Conservation (phyloP, 2,888 invertebrate genomes). For the Drosophila limbata region DNA sequence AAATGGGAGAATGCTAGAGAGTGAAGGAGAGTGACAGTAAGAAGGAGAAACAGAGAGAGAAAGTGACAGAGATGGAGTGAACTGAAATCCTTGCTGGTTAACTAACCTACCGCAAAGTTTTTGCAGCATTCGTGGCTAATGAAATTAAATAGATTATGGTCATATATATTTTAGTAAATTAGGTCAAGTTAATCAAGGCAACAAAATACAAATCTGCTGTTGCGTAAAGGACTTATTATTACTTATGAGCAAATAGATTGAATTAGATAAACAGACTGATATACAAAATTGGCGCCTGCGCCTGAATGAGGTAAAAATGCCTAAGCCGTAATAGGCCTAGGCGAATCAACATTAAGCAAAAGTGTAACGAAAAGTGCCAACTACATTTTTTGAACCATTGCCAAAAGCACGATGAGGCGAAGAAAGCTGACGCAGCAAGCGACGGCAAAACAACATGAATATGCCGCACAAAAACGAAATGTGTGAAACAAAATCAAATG, state of each 20-base stretch:
- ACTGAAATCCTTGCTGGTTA: slow-evolving; percentile 36
- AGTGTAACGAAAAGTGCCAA: slow-evolving; percentile 64
- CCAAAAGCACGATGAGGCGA: slow-evolving; percentile 64
- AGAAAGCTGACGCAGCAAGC: slow-evolving; percentile 46
- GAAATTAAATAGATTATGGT: slow-evolving; percentile 57
- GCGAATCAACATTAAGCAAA: slow-evolving; percentile 75
- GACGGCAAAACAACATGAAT: too few relatives aligned
- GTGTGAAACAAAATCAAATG: slow-evolving; percentile 62
- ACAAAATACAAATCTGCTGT: slow-evolving; percentile 19
- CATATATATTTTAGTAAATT: slow-evolving; percentile 32
- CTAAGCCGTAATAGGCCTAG: slow-evolving; percentile 70
- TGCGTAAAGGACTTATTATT: slow-evolving; percentile 19
- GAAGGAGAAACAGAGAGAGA: not conserved
- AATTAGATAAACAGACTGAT: too few relatives aligned
- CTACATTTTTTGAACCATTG: slow-evolving; percentile 60
- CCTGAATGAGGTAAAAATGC: slow-evolving; percentile 44
- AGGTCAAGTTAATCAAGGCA: slow-evolving; percentile 35
- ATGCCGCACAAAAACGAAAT: too few relatives aligned
- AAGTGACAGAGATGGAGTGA: slow-evolving; percentile 16
- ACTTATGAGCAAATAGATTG: slow-evolving; percentile 1
- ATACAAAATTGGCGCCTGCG: slow-evolving; percentile 70
- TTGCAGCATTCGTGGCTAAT: slow-evolving; percentile 35
- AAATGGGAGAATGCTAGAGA: not conserved
- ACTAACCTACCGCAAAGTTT: slow-evolving; percentile 78
- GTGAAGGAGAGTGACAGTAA: slow-evolving; percentile 1